Conservation (phyloP, 2,797 vertebrate species). For the Enteromius trimaculatus region DNA sequence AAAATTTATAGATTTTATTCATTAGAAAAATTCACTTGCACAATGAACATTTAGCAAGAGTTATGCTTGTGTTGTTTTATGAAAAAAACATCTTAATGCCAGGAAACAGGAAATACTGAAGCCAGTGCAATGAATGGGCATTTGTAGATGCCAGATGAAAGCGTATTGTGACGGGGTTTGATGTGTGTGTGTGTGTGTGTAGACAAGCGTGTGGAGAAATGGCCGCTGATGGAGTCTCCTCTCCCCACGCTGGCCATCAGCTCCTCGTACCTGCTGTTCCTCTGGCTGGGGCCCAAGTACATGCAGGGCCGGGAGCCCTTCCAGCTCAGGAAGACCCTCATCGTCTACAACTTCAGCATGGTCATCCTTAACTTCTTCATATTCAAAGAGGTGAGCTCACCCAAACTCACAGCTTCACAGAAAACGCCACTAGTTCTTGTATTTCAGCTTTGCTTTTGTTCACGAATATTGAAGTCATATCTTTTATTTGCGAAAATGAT, state of each 20-base stretch:
- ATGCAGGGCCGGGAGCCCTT: conserved; percentile 96
- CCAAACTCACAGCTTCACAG: not conserved
- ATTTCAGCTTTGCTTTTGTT: not conserved
- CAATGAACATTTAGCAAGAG: not conserved
- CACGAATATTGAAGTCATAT: not conserved
- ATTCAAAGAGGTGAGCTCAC: conserved; percentile 90
- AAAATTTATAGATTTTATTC: not conserved
- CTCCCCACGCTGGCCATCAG: conserved; percentile 94
- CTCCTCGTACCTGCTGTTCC: conserved; percentile 92
- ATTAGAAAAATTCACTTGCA: not conserved
- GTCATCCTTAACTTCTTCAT: conserved; percentile 98
- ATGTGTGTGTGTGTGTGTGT: conserved; percentile 16
- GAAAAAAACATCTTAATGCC: not conserved
- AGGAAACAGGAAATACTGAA: not conserved
- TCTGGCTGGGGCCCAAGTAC: conserved; percentile 97
- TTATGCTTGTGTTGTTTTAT: not conserved
- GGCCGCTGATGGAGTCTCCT: conserved; percentile 96
- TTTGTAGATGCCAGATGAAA: not conserved
- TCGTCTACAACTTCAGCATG: conserved; percentile 98
- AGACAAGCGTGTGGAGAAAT: conserved; percentile 98
- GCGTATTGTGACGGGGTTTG: not conserved
- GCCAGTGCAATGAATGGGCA: not conserved
- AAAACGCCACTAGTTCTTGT: not conserved
- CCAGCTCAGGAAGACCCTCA: conserved; percentile 92
- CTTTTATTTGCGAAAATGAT: not conserved